Evolutionary conservation across 2,113 vertebrate species (phyloP), one percentile per base, ranked within the genome.

Genomic region (Elaphurus davidianus): DNA sequence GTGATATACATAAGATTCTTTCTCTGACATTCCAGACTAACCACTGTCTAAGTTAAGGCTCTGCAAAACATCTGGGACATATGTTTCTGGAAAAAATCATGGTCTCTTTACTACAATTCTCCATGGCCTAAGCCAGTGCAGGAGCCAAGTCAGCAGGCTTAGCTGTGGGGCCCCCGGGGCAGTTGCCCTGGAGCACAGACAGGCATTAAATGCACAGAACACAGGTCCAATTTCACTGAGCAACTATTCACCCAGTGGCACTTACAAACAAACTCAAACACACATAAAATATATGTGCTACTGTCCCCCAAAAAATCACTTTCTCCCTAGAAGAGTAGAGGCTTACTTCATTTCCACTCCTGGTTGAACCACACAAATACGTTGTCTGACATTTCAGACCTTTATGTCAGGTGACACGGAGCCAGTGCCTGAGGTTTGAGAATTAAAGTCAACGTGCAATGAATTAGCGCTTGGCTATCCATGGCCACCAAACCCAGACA

Each of bases 21-120:
- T 97, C 94, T 87, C 96, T 94, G 79, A n/a, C 96, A 60, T 97
- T 97, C 81, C 83, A 95, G 87, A 90, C 96, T 97, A 98, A 95
- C 62, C 92, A 71, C 71, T 91, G 98, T 96, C 95, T 93, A 47
- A 33, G 89, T 96, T 89, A 93, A 97, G 94, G 82, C 3, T 88
- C 96, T 60, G 90, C 79, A 96, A 97, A 98, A 95, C 14, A 96
- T 95, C 78, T 64, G 86, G 85, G 71, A 83, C 85, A 52, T 92
- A 93, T 90, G 81, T 86, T 98, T 97, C 98, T 83, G 97, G 93
- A 96, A 85, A 91, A 83, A 85, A 90, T 90, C 36, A 92, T 16
- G 47, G 52, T 19, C 64, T 94, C 62, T 84, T 95, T 92, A 67
- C 90, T 84, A 85, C 21, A 52, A 14, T 54, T 95, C 60, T 60